phyloP scores from a whole-genome alignment of 2,797 vertebrate genomes.

The Carcharodon carcharias region DNA sequence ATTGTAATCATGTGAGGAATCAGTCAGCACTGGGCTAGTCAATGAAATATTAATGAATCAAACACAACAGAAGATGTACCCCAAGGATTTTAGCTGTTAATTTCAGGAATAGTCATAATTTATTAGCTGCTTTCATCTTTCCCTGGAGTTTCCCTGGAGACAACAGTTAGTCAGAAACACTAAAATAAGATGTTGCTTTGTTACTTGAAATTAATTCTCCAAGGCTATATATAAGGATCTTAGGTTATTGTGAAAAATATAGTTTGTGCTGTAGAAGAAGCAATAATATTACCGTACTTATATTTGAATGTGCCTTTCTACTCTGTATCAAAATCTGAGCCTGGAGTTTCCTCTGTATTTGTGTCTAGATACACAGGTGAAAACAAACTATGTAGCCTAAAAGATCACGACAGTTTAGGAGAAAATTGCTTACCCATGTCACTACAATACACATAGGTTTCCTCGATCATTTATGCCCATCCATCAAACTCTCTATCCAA shows the following conservation, averaged over 20 bases:
- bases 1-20: not conserved
- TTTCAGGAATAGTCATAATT: not conserved
- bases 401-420: not conserved
- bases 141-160: not conserved
- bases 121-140: not conserved
- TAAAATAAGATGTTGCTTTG: not conserved
- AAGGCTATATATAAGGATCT: not conserved
- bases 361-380: not conserved
- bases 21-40: not conserved
- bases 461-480: not conserved
- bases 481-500: not conserved
- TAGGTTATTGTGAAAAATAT: not conserved
- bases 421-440: not conserved
- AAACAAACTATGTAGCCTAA: not conserved
- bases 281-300: not conserved
- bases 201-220: not conserved
- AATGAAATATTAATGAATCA: not conserved
- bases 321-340: not conserved
- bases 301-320: not conserved
- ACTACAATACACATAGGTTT: not conserved
- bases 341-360: not conserved
- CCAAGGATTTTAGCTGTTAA: slow-evolving; percentile 14
- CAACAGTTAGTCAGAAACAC: not conserved
- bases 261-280: not conserved
- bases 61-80: not conserved